A percentile compares a stretch with the other conserved stretches of the same genome.
phyloP scores from a whole-genome alignment of 2,113 vertebrate species.

The Myiagra hebetior region DNA sequence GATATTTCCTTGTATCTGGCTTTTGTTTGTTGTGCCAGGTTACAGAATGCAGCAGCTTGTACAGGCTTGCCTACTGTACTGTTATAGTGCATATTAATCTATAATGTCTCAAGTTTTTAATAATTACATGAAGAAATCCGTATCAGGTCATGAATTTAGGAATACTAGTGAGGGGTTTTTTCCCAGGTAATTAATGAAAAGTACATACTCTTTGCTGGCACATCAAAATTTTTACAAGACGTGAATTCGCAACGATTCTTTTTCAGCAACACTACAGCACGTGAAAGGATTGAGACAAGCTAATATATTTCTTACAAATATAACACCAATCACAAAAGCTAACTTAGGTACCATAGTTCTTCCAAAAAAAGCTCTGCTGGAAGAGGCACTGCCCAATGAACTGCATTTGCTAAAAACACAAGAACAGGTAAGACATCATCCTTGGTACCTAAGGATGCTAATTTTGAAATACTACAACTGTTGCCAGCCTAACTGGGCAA shows the following conservation, averaged over 20 bases:
- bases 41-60: not conserved
- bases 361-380: not conserved
- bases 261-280: not conserved
- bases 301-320: not conserved
- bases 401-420: not conserved
- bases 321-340: not conserved
- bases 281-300: not conserved
- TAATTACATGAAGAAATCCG: not conserved
- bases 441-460: not conserved
- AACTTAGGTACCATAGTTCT: not conserved
- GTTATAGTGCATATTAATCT: not conserved
- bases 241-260: not conserved
- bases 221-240: not conserved
- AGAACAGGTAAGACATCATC: not conserved
- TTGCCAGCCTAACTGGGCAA: not conserved
- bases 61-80: not conserved
- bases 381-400: not conserved
- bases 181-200: not conserved
- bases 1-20: not conserved
- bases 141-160: not conserved
- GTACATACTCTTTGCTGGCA: not conserved
- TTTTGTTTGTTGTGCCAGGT: not conserved
- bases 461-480: not conserved
- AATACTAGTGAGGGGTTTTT: fast-evolving
- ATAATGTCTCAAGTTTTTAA: not conserved